A percentile compares a stretch with the other conserved stretches of the same genome.
Evolutionary conservation across 2,113 vertebrate genomes (phyloP).

Genomic region (Baryphthengus martii): DNA sequence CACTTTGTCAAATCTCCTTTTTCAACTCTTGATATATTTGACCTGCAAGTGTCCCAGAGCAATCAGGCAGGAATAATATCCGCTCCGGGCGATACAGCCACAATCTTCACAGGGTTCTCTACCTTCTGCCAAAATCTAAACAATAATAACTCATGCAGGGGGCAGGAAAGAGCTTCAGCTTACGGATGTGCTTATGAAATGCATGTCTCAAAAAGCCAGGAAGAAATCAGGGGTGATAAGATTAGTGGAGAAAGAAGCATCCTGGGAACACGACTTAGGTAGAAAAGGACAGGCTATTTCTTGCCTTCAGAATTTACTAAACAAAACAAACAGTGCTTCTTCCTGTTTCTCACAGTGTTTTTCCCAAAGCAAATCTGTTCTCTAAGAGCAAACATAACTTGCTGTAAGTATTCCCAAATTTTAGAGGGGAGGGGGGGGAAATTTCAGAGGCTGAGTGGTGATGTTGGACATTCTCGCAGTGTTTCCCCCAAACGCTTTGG

Average conservation of each 20-base stretch:
- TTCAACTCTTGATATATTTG: not conserved
- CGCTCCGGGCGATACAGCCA: not conserved
- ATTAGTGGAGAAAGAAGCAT: not conserved
- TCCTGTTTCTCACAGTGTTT: conserved; percentile 1
- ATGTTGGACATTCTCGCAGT: not conserved
- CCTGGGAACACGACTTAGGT: not conserved
- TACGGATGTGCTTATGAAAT: not conserved
- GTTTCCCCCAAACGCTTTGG: not conserved
- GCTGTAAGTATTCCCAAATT: not conserved
- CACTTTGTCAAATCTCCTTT: not conserved
- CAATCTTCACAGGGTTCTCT: not conserved
- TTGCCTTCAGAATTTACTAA: not conserved
- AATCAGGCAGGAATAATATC: not conserved
- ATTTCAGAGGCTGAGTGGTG: not conserved
- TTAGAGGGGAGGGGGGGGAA: accelerated
- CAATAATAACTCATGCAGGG: not conserved
- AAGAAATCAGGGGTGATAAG: not conserved
- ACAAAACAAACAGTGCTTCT: not conserved
- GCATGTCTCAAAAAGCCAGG: not conserved
- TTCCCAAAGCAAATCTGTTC: not conserved
- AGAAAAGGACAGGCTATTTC: not conserved
- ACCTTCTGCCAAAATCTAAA: conserved; percentile 3
- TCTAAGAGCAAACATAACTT: not conserved
- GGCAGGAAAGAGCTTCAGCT: conserved; percentile 10
- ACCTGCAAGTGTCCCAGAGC: not conserved